Conservation (phyloP, 1,140 invertebrate species). For the Bactericera cockerelli region DNA sequence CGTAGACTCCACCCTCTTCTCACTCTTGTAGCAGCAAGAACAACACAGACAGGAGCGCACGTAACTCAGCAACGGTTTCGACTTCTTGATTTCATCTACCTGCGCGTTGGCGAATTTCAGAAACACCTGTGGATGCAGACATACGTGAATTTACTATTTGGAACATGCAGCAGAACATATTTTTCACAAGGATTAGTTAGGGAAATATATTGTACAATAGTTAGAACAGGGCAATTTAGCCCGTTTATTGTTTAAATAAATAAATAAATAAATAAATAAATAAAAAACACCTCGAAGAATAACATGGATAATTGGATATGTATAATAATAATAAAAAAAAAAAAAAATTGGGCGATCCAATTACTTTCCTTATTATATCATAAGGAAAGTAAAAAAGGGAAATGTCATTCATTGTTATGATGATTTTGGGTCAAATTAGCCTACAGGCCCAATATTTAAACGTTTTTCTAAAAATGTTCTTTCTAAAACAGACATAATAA, state of each 20-base stretch:
- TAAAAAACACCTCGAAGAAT: too few species aligned
- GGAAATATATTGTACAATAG: too few species aligned
- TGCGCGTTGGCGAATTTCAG: slow-evolving; percentile 20
- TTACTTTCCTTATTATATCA: not conserved
- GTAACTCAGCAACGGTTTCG: not conserved
- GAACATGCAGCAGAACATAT: not conserved
- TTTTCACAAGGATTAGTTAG: too few species aligned
- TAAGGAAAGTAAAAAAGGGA: not conserved
- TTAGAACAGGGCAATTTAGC: too few species aligned
- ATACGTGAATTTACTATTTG: not conserved
- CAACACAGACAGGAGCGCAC: slow-evolving; percentile 1
- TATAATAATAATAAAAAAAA: not conserved
- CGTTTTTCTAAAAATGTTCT: too few species aligned
- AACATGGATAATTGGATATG: too few species aligned
- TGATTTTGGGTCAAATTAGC: too few species aligned
- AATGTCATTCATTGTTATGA: not conserved
- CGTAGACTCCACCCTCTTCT: not conserved
- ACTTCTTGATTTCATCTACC: slow-evolving; percentile 12
- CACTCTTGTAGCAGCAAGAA: not conserved
- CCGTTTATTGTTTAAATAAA: too few species aligned
- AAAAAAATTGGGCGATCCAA: too few species aligned
- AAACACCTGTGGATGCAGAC: slow-evolving; percentile 18
- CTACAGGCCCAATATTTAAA: too few species aligned
- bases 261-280: too few species aligned
- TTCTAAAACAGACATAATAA: too few species aligned